Conservation (phyloP, 2,113 vertebrate genomes). For the Porphyrio hochstetteri region DNA sequence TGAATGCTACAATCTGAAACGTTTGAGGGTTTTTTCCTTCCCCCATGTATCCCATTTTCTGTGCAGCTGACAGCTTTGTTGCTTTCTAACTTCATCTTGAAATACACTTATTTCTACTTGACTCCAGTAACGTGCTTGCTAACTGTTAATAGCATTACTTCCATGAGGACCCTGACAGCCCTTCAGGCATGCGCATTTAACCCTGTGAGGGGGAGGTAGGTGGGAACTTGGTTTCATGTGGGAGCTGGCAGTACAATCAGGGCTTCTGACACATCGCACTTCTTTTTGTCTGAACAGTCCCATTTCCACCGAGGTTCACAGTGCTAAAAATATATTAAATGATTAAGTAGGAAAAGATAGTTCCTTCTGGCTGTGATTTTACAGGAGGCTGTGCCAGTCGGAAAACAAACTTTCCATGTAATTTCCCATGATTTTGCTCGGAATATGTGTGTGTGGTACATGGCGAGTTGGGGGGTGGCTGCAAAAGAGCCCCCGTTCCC, state of each 20-base stretch:
- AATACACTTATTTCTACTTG: not conserved
- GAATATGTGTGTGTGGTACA: accelerated
- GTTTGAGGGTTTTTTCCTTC: not conserved
- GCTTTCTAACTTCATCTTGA: not conserved
- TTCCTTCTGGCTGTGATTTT: not conserved
- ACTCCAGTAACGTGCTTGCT: not conserved
- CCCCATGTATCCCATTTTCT: not conserved
- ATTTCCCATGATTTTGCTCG: not conserved
- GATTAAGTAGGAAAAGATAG: not conserved
- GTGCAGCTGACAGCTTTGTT: not conserved
- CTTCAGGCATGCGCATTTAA: not conserved
- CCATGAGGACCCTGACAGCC: not conserved
- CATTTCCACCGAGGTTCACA: not conserved
- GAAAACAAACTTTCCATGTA: not conserved
- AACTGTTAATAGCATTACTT: not conserved
- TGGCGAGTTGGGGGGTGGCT: not conserved
- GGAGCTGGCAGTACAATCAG: not conserved
- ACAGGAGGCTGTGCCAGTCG: not conserved
- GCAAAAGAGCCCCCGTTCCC: not conserved
- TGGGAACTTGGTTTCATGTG: not conserved
- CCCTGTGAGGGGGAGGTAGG: not conserved
- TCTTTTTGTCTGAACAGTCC: not conserved
- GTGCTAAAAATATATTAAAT: not conserved
- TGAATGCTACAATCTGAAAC: not conserved
- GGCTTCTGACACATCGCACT: not conserved